A percentile compares a stretch with the other conserved stretches of the same genome.
Conservation (phyloP, 2,113 vertebrate genomes). For the Anguilla japonica region DNA sequence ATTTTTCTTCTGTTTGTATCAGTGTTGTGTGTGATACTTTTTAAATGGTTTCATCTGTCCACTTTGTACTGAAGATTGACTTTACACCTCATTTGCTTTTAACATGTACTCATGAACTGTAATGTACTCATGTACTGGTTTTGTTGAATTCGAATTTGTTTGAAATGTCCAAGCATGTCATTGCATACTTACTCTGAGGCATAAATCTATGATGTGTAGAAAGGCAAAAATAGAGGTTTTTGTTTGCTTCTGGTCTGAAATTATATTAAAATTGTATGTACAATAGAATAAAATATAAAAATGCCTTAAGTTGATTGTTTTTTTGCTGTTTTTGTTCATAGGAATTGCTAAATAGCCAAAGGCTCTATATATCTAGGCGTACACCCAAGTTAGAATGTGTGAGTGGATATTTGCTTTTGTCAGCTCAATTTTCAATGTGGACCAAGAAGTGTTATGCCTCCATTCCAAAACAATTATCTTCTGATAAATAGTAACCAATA, state of each 20-base stretch:
- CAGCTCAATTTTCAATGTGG: background rate
- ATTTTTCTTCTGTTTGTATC: background rate
- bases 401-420: background rate
- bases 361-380: background rate
- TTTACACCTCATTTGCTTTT: background rate
- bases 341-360: background rate
- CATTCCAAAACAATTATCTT: background rate
- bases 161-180: background rate
- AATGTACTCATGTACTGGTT: background rate
- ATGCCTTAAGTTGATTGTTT: background rate
- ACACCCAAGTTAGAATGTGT: background rate
- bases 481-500: background rate
- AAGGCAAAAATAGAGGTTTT: background rate
- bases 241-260: background rate
- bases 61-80: background rate
- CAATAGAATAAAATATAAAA: background rate
- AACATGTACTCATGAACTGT: background rate
- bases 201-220: background rate
- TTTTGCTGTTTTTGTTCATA: background rate
- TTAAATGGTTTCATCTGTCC: background rate
- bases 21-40: background rate
- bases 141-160: background rate
- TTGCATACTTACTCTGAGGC: background rate
- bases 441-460: background rate
- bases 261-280: background rate